Conservation (phyloP, 1,140 invertebrate genomes). For the Eumaeus atala region DNA sequence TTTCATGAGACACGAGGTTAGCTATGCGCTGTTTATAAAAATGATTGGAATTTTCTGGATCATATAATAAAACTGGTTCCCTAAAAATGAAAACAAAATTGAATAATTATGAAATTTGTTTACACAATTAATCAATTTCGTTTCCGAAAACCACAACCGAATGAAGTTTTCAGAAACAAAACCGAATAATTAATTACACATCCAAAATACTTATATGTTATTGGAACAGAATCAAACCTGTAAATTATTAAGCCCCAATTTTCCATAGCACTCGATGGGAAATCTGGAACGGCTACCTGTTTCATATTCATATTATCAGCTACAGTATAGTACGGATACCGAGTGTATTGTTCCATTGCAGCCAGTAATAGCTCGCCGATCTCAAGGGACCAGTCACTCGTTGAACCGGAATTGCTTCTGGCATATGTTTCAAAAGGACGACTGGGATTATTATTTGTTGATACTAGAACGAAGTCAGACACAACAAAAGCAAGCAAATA, state of each 20-base stretch:
- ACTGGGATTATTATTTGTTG: conserved; percentile 26
- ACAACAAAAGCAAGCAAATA: conserved; percentile 91
- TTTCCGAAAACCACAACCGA: too few species aligned
- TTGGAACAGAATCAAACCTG: conserved; percentile 45
- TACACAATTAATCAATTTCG: too few species aligned
- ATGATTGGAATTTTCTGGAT: conserved; percentile 47
- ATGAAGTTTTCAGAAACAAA: too few species aligned
- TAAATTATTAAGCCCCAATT: conserved; percentile 82
- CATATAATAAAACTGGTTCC: conserved; percentile 54
- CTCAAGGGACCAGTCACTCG: conserved; percentile 77
- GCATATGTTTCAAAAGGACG: conserved; percentile 82
- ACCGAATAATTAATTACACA: too few species aligned
- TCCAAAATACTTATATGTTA: conserved; percentile 1
- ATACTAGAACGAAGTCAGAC: conserved; percentile 79
- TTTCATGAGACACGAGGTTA: conserved; percentile 65
- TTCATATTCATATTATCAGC: conserved; percentile 74
- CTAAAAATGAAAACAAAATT: conserved; percentile 32
- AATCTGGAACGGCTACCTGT: conserved; percentile 83
- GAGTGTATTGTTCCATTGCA: conserved; percentile 65
- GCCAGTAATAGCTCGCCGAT: conserved; percentile 67
- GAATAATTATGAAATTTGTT: neutral
- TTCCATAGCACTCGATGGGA: conserved; percentile 81
- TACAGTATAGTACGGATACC: conserved; percentile 69
- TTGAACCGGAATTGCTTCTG: conserved; percentile 77
- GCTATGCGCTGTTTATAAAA: conserved; percentile 74